These are phyloP conservation scores for Amphiprion clarkii DNA, from an alignment of 2,797 vertebrate species.

Conservation along the genomic window DNA sequence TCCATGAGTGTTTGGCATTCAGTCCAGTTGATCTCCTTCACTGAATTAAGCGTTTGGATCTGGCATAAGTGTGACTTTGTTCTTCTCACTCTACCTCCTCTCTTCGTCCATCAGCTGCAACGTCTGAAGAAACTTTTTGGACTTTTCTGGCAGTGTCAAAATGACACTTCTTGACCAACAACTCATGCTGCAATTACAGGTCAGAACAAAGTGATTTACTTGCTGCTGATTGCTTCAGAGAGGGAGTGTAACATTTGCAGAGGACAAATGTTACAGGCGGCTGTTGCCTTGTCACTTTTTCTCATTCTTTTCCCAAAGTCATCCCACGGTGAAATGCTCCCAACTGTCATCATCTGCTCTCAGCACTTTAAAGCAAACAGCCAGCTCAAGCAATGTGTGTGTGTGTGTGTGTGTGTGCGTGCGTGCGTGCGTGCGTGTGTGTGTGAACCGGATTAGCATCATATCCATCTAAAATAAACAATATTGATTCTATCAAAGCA, in stretches of 20 bases:
- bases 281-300: constrained; percentile 55
- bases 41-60: constrained; percentile 6
- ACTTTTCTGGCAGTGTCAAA: constrained; percentile 29
- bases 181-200: constrained; percentile 31
- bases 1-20: neutral
- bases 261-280: constrained; percentile 40
- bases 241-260: constrained; percentile 23
- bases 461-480: constrained; percentile 12
- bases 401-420: neutral
- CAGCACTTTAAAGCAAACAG: constrained; percentile 33
- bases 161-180: constrained; percentile 20
- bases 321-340: constrained; percentile 50
- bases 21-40: constrained; percentile 4
- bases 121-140: constrained; percentile 15
- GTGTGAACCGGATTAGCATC: neutral
- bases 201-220: constrained; percentile 41
- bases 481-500: neutral
- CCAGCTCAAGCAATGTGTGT: constrained; percentile 5
- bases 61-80: neutral
- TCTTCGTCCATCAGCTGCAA: constrained; percentile 4
- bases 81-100: neutral
- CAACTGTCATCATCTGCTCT: constrained; percentile 61
- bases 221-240: constrained; percentile 12
- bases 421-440: neutral
- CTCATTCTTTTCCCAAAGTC: constrained; percentile 37